Evolutionary conservation across 1,140 invertebrate genomes (phyloP), one percentile per base, ranked within the genome.

Genomic region (Melitaea cinxia): DNA sequence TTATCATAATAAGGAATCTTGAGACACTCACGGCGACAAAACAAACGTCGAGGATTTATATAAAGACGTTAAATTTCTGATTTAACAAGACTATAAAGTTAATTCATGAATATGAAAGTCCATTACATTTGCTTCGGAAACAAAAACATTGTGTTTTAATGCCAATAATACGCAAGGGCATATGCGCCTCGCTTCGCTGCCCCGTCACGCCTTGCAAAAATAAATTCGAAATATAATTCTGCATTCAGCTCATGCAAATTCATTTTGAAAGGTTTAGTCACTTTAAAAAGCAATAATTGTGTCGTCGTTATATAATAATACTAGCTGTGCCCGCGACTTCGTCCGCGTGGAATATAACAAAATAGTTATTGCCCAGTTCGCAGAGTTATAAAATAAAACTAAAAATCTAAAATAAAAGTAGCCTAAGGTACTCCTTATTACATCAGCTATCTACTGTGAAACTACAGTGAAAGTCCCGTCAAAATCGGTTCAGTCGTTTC

Each of bases 21-120:
- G 17, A 17, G 14, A 42, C 5, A 42, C 5, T 14, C 15, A 42
- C 4, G 37, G 15, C 15, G 5, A 42, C 14, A 17, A 15, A 7
- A n/a, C 10, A 47, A 21, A 23, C 12, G 23, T 10, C 21, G 5
- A 23, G 17, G 21, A 1, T 23, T 47, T 23, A n/a, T 23, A 53
- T 60, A 70, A 65, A 57, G 59, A 55, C 64, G 70, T 75, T 79
- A 78, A 81, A 84, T 76, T 71, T 63, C 66, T 62, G 65, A 77
- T 78, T 75, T 77, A 77, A 72, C 70, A 75, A 68, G 76, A 79
- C 67, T 72, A 76, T 81, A 82, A 80, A 80, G 72, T 71, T 68
- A 70, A 73, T 76, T 71, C 59, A 65, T 72, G 68, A 75, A 78
- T 79, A 82, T 74, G 72, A 83, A 85, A 84, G 70, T 76, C 74